Evolutionary conservation across 2,888 invertebrate genomes (phyloP), one percentile per base, ranked within the genome.

Genomic region (Drosophila barbarae): DNA sequence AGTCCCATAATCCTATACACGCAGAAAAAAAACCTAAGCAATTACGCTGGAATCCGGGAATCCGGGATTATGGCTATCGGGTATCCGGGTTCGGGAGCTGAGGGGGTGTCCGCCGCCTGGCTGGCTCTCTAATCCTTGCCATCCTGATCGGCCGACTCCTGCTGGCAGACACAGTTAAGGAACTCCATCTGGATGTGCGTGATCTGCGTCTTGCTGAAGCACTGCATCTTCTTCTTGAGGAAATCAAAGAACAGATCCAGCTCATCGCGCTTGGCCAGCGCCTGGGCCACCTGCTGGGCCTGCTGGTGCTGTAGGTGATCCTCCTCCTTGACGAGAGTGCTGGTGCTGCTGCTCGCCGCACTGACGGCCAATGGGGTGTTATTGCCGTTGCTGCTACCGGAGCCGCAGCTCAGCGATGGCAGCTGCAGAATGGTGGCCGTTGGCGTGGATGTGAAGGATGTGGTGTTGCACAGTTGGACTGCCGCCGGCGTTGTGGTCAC

Each of bases 111-210:
- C 13, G 7, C 3, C 13, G 7, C 13, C 26, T 18, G 2, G 8
- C 26, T 26, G 10, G 3, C 15, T 10, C 30, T 28, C 64, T 69
- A 84, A 38, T 79, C 79, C 76, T 84, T 79, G 68, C 68, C 64
- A 52, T 79, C 84, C 52, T 81, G 73, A n/a, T 84, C 84, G 52
- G 72, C 84, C 18, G 81, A 79, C 66, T 88, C 88, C 60, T 84
- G 86, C 21, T 80, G 77, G 38, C 88, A 72, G 32, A 88, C 88
- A 35, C 86, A 86, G 65, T 88, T 88, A 5, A 88, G 70, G 66
- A 88, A 88, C 58, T 88, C 89, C 59, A 88, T 86, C 64, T 88
- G 88, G 54, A 88, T 87, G 30, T 84, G 80, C 34, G 89, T 88
- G 3, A 88, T 87, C 54, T 88, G 88, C 12, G 85, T 82, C 21